These are phyloP conservation scores for Bimastos eiseni DNA, from an alignment of 2,888 invertebrate species.

Conservation along the genomic window DNA sequence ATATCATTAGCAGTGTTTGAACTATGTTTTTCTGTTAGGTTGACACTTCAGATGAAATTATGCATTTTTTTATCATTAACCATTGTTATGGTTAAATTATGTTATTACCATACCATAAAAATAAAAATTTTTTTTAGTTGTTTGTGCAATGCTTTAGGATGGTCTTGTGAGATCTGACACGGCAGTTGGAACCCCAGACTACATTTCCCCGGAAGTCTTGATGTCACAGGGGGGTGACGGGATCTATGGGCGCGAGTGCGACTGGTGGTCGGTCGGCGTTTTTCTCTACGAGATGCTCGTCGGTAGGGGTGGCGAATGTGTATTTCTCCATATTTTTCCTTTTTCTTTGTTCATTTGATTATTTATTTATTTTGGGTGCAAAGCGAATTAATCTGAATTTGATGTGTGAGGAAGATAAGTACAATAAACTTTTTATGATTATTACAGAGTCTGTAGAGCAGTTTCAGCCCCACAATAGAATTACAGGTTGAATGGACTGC, in stretches of 20 bases:
- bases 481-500: neutral
- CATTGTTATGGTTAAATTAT: neutral
- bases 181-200: conserved; percentile 98
- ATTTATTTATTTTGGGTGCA: neutral
- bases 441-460: neutral
- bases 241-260: conserved; percentile 94
- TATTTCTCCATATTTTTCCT: neutral
- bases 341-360: neutral
- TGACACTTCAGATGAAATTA: neutral
- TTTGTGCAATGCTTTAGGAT: conserved; percentile 64
- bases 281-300: conserved; percentile 98
- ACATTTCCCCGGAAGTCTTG: conserved; percentile 97
- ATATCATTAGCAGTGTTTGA: too few relatives aligned
- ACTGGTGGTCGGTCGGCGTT: conserved; percentile 99
- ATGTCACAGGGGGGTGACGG: conserved; percentile 92
- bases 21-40: neutral
- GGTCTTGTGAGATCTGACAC: conserved; percentile 94
- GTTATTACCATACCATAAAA: neutral
- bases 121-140: neutral
- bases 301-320: conserved; percentile 66
- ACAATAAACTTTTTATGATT: neutral
- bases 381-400: neutral
- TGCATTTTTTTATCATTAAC: neutral
- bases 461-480: neutral
- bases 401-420: neutral